A percentile compares a stretch with the other conserved stretches of the same genome.
Evolutionary conservation across 2,113 vertebrate species (phyloP).

Genomic region (Aegotheles bennettii): DNA sequence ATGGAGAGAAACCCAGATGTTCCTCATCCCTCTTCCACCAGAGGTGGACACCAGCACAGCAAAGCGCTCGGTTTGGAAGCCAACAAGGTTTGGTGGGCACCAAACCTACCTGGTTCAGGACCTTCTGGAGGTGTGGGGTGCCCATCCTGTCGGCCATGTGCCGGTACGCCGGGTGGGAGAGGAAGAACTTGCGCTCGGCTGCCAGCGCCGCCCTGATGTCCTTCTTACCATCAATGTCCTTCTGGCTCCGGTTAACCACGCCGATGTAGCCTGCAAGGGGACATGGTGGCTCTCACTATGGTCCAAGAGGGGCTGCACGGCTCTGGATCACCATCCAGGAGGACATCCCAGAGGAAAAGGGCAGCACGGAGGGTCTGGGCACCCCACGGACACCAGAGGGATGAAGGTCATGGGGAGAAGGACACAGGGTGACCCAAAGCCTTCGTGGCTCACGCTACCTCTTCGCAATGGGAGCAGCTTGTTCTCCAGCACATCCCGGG

Average conservation of each 20-base stretch:
- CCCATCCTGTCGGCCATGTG: constrained; percentile 97
- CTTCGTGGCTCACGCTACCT: constrained; percentile 63
- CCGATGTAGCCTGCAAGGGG: constrained; percentile 86
- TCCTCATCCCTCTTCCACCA: fast-evolving
- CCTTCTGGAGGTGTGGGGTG: constrained; percentile 89
- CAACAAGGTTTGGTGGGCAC: no score
- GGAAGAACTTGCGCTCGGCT: constrained; percentile 94
- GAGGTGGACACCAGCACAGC: fast-evolving
- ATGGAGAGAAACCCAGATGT: no score
- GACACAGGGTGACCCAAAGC: fast-evolving
- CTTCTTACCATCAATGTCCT: constrained; percentile 95
- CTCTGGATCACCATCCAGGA: neutral
- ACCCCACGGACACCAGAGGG: no score
- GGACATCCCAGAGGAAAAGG: no score
- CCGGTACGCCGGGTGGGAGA: constrained; percentile 91
- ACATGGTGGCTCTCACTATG: neutral
- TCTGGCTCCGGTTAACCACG: constrained; percentile 96
- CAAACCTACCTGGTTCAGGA: constrained; percentile 86
- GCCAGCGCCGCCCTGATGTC: constrained; percentile 89
- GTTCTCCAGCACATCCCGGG: constrained; percentile 92
- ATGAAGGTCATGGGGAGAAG: no score
- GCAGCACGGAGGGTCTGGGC: no score
- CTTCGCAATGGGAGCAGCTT: constrained; percentile 91
- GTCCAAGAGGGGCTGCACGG: no score
- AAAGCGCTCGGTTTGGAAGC: no score